These are phyloP conservation scores for Apis laboriosa DNA, from an alignment of 1,140 invertebrate genomes.

Conservation along the genomic window DNA sequence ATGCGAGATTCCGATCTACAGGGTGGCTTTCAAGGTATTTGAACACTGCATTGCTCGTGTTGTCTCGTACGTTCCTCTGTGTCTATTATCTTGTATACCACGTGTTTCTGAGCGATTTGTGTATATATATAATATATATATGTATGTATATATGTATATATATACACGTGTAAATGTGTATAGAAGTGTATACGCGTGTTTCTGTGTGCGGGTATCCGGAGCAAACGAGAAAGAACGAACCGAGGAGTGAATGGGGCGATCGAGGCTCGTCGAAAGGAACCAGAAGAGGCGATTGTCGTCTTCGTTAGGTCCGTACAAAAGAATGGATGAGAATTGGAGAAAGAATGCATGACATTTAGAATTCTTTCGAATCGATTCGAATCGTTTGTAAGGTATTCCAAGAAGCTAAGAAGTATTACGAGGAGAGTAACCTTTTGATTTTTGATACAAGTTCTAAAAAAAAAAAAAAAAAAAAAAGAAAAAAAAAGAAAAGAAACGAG, in stretches of 20 bases:
- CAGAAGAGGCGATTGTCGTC: not conserved
- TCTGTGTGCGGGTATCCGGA: slow-evolving; percentile 32
- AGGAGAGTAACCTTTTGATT: not conserved
- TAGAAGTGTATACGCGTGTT: slow-evolving; percentile 1
- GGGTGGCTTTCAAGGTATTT: slow-evolving; percentile 60
- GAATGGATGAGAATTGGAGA: not conserved
- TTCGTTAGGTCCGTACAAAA: not conserved
- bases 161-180: not conserved
- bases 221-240: slow-evolving; percentile 45
- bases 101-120: not conserved
- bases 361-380: not conserved
- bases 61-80: slow-evolving; percentile 30
- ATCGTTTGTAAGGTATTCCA: not conserved
- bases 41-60: slow-evolving; percentile 55
- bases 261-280: slow-evolving; percentile 50
- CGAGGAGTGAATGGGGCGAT: slow-evolving; percentile 44
- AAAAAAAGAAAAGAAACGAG: no score
- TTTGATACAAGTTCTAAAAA: no score
- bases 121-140: not conserved
- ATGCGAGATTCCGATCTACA: slow-evolving; percentile 65
- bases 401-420: not conserved
- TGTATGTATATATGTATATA: not conserved
- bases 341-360: not conserved
- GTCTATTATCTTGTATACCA: not conserved
- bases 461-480: no score